These are phyloP conservation scores for Alca torda DNA, from an alignment of 2,797 vertebrate genomes.

Conservation along the genomic window DNA sequence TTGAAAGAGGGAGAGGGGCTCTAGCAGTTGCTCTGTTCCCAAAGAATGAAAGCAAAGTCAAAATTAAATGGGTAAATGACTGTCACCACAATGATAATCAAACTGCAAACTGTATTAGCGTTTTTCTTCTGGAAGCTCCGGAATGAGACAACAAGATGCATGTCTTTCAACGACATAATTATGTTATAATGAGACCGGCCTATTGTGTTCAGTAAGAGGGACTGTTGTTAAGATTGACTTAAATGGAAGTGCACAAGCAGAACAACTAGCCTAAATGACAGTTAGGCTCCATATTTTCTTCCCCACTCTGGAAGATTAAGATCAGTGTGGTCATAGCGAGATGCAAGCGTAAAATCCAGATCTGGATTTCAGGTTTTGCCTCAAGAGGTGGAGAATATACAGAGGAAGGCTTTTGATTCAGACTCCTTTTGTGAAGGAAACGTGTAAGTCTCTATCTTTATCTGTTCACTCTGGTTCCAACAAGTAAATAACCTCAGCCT, in stretches of 20 bases:
- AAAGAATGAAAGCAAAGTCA: neutral
- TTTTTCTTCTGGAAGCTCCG: constrained; percentile 4
- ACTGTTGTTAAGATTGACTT: neutral
- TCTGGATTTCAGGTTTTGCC: neutral
- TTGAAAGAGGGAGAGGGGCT: neutral
- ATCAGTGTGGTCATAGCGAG: neutral
- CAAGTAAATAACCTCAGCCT: constrained; percentile 38
- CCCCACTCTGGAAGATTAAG: neutral
- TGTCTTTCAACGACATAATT: constrained; percentile 4
- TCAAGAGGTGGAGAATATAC: neutral
- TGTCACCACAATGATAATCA: neutral
- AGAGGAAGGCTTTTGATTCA: neutral
- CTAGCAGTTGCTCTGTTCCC: neutral
- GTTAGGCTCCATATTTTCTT: neutral
- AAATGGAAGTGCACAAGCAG: neutral
- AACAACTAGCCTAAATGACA: neutral
- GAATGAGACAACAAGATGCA: neutral
- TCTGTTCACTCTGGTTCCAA: neutral
- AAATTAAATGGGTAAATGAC: neutral
- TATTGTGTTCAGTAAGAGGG: neutral
- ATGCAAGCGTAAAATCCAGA: neutral
- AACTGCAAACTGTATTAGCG: neutral
- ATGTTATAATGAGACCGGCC: neutral
- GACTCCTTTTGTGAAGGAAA: constrained; percentile 18
- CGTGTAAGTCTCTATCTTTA: neutral